phyloP scores from a whole-genome alignment of 2,888 invertebrate genomes.

The Meghimatium bilineatum region DNA sequence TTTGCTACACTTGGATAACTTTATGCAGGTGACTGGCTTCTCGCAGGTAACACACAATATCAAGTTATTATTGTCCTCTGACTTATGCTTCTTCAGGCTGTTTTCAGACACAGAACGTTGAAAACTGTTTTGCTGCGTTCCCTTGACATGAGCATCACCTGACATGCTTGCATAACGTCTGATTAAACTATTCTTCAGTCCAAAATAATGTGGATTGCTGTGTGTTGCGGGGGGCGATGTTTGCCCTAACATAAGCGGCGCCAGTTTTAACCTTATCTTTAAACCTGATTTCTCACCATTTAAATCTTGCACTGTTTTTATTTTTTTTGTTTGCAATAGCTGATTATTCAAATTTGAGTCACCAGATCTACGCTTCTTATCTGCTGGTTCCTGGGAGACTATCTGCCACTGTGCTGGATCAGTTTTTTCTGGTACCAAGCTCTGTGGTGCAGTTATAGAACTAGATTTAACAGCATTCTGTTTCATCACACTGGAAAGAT shows the following conservation, averaged over 20 bases:
- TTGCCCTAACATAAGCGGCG: neutral
- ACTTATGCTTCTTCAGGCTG: neutral
- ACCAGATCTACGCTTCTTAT: neutral
- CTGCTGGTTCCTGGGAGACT: neutral
- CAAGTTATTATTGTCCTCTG: conserved; percentile 38
- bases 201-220: neutral
- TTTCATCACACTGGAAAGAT: neutral
- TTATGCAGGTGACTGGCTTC: conserved; percentile 52
- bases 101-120: conserved; percentile 18
- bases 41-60: conserved; percentile 58
- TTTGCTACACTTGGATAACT: conserved; percentile 64
- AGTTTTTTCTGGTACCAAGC: no score
- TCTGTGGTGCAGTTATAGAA: neutral
- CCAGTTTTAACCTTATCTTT: conserved; percentile 13
- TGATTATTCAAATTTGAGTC: neutral
- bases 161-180: conserved; percentile 16
- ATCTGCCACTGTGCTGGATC: conserved; percentile 1
- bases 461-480: neutral
- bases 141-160: neutral
- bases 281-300: neutral
- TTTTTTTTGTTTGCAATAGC: neutral
- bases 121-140: neutral
- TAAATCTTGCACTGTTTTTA: neutral
- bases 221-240: neutral
- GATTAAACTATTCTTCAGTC: conserved; percentile 9